A percentile compares a stretch with the other conserved stretches of the same genome.
phyloP scores from a whole-genome alignment of 2,797 vertebrate genomes.

The Chelon labrosus region DNA sequence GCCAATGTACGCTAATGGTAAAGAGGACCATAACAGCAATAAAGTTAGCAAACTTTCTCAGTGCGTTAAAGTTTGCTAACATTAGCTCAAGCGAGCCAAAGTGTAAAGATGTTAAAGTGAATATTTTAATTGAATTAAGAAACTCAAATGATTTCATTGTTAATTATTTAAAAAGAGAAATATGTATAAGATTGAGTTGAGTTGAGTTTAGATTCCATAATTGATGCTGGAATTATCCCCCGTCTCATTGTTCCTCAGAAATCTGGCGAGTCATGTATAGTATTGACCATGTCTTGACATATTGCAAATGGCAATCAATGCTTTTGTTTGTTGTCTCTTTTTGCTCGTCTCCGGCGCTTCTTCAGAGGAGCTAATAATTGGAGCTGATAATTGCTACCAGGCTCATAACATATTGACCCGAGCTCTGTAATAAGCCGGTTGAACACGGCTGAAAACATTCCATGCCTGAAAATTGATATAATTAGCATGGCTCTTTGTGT shows the following conservation, averaged over 20 bases:
- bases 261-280: constrained; percentile 7
- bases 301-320: constrained; percentile 67
- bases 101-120: too few relatives aligned
- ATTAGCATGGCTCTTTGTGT: constrained; percentile 61
- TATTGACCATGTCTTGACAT: constrained; percentile 49
- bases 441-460: constrained; percentile 38
- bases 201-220: neutral
- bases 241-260: constrained; percentile 8
- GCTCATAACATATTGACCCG: constrained; percentile 68
- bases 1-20: too few relatives aligned
- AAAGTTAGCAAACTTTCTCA: too few relatives aligned
- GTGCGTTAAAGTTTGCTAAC: too few relatives aligned
- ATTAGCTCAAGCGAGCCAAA: too few relatives aligned
- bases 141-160: too few relatives aligned
- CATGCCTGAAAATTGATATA: constrained; percentile 50
- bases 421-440: constrained; percentile 58
- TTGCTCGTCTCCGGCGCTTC: constrained; percentile 34
- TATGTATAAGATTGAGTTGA: too few relatives aligned
- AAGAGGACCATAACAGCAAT: too few relatives aligned
- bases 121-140: too few relatives aligned
- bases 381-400: constrained; percentile 69
- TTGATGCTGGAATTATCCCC: constrained; percentile 17
- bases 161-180: neutral
- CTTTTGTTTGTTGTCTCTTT: constrained; percentile 52
- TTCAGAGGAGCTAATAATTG: constrained; percentile 61